These are phyloP conservation scores for Camarhynchus parvulus DNA, from an alignment of 2,113 vertebrate species.

Conservation along the genomic window DNA sequence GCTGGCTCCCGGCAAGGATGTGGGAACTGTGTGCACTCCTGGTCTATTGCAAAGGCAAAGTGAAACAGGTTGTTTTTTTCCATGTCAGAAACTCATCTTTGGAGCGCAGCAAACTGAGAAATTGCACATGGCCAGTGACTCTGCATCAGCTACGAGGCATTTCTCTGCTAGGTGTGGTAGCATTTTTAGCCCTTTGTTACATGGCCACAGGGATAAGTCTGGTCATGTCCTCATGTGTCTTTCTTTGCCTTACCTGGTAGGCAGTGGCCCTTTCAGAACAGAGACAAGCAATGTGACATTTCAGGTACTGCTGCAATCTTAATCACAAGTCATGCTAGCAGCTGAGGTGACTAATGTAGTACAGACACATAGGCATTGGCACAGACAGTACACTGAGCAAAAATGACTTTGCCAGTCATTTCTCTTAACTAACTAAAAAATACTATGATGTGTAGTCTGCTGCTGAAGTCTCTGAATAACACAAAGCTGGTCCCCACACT, in stretches of 20 bases:
- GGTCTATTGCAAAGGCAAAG: not conserved
- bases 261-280: not conserved
- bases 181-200: not conserved
- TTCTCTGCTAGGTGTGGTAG: not conserved
- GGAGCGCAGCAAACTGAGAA: not conserved
- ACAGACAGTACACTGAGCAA: not conserved
- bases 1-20: not conserved
- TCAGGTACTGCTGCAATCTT: slow-evolving; percentile 33
- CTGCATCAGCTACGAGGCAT: not conserved
- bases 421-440: not conserved
- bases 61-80: not conserved
- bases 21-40: not conserved
- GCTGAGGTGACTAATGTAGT: not conserved
- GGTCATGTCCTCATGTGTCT: not conserved
- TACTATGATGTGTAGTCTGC: not conserved
- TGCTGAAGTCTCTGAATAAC: not conserved
- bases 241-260: not conserved
- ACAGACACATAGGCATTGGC: not conserved
- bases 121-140: not conserved
- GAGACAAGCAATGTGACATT: slow-evolving; percentile 31
- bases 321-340: slow-evolving; percentile 18
- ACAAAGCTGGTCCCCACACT: not conserved
- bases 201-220: not conserved
- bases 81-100: not conserved
- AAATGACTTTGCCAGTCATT: not conserved